A percentile compares a stretch with the other conserved stretches of the same genome.
Evolutionary conservation across 2,113 vertebrate species (phyloP).

Genomic region (Saccopteryx leptura): DNA sequence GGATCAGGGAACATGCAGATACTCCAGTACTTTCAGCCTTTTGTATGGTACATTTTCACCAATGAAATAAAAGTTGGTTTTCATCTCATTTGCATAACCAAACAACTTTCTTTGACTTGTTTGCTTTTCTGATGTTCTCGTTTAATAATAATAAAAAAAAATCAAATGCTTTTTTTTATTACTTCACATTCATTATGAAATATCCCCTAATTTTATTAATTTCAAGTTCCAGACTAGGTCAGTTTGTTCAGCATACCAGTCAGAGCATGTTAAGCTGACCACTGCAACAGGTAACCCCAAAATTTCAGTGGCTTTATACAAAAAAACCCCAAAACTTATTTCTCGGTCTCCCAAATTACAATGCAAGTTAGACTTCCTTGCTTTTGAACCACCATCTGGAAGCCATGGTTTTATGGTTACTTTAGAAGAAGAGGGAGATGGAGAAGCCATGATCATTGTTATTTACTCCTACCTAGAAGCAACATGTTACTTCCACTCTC

Average conservation of each 20-base stretch:
- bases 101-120: too few species aligned
- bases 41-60: too few species aligned
- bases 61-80: too few species aligned
- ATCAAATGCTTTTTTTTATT: too few species aligned
- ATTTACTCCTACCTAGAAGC: background rate
- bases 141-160: too few species aligned
- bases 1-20: too few species aligned
- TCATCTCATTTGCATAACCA: too few species aligned
- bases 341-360: background rate
- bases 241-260: background rate
- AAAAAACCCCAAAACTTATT: background rate
- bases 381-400: background rate
- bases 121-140: too few species aligned
- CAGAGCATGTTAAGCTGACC: background rate
- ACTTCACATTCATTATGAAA: too few species aligned
- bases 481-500: background rate
- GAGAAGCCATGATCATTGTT: background rate
- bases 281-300: background rate
- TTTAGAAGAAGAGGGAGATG: background rate
- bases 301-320: background rate
- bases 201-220: too few species aligned
- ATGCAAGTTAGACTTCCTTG: background rate
- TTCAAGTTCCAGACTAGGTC: background rate
- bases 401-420: background rate
- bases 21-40: too few species aligned